phyloP scores from a whole-genome alignment of 23 tunicate species.

The Trididemnum clinides region DNA sequence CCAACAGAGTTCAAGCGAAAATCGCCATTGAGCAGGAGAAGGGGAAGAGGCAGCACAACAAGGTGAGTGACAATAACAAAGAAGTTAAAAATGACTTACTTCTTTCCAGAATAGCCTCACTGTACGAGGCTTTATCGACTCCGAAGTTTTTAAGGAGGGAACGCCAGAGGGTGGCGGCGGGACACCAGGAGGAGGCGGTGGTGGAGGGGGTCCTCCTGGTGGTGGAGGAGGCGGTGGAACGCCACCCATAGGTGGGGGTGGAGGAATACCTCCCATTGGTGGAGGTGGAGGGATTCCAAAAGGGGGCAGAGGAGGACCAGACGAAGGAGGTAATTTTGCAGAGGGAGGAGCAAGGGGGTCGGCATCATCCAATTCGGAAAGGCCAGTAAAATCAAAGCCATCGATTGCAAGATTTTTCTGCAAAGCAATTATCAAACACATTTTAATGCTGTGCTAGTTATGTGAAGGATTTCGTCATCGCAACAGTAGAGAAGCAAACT shows the following conservation, averaged over 20 bases:
- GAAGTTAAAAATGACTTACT: no score
- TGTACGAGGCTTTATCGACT: slow-evolving; percentile 58
- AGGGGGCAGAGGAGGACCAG: slow-evolving; percentile 38
- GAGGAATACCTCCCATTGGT: slow-evolving; percentile 25
- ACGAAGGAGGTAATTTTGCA: slow-evolving; percentile 48
- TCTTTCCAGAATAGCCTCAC: slow-evolving; percentile 97
- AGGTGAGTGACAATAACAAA: no score
- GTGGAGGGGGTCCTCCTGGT: slow-evolving; percentile 27
- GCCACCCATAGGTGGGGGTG: slow-evolving; percentile 61
- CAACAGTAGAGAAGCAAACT: no score
- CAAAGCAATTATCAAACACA: neutral
- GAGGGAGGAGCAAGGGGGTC: slow-evolving; percentile 47
- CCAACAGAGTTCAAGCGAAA: no score
- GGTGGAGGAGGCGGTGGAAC: slow-evolving; percentile 64
- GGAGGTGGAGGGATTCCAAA: slow-evolving; percentile 48
- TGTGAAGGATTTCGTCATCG: no score
- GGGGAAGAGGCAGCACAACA: no score
- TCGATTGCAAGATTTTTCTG: slow-evolving; percentile 65
- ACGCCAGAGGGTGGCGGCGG: slow-evolving; percentile 26
- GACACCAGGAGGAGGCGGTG: slow-evolving; percentile 60
- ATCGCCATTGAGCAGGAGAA: no score
- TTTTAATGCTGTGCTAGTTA: no score
- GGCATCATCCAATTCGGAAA: slow-evolving; percentile 60
- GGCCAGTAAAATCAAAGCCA: slow-evolving; percentile 89
- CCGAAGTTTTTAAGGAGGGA: neutral